These are phyloP conservation scores for Euspilapteryx auroguttella DNA, from an alignment of 2,888 invertebrate genomes.

Conservation along the genomic window DNA sequence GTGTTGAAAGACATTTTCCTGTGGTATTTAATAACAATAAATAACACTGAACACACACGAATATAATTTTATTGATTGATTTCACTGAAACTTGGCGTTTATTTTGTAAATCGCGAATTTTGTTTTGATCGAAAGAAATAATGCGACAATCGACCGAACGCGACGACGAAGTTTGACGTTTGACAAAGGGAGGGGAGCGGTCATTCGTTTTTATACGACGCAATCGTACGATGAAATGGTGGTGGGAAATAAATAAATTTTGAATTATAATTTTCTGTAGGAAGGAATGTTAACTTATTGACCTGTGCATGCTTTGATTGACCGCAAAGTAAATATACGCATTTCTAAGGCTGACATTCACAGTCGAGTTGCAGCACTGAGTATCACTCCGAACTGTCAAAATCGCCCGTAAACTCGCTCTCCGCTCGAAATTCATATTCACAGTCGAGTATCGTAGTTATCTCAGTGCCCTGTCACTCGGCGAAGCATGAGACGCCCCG, in stretches of 20 bases:
- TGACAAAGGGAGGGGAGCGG: constrained; percentile 44
- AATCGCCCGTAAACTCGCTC: no score
- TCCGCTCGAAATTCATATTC: no score
- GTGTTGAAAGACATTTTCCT: constrained; percentile 56
- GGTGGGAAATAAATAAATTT: constrained; percentile 38
- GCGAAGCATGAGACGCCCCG: no score
- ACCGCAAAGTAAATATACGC: not conserved
- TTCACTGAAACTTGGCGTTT: constrained; percentile 38
- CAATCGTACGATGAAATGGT: constrained; percentile 56
- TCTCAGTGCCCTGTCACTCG: no score
- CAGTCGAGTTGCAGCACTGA: no score
- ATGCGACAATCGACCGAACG: constrained; percentile 14
- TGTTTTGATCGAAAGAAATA: constrained; percentile 20
- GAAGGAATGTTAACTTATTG: constrained; percentile 11
- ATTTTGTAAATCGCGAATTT: constrained; percentile 30
- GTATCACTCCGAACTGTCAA: no score
- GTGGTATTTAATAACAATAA: constrained; percentile 46
- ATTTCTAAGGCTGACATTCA: no score
- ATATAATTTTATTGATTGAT: constrained; percentile 13
- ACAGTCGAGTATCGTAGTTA: no score
- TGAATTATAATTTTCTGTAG: constrained; percentile 25
- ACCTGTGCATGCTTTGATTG: not conserved
- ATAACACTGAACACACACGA: constrained; percentile 57
- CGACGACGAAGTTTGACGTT: constrained; percentile 36
- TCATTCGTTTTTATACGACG: constrained; percentile 43